Evolutionary conservation across 1,140 invertebrate genomes (phyloP).

Genomic region (Acromyrmex echinatior): DNA sequence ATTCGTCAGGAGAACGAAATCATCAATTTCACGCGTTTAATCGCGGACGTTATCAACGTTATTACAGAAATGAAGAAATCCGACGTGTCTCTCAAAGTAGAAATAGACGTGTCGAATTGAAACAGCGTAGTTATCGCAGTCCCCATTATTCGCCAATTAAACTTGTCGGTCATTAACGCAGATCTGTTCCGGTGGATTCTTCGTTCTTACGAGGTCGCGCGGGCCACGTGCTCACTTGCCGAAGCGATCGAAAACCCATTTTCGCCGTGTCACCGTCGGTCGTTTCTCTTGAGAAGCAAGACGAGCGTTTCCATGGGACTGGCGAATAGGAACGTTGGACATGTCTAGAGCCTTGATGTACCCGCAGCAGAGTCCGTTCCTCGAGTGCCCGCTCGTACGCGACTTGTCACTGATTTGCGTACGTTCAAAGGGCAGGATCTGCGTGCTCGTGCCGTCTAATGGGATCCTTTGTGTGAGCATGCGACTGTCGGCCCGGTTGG

Average conservation of each 20-base stretch:
- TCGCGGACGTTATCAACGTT: background rate
- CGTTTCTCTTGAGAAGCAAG: conserved; percentile 40
- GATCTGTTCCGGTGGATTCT: conserved; percentile 12
- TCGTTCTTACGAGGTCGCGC: conserved; percentile 24
- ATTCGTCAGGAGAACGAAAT: background rate
- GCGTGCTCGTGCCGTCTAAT: conserved; percentile 77
- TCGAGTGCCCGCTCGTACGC: conserved; percentile 59
- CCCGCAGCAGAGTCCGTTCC: conserved; percentile 61
- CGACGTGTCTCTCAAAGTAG: background rate
- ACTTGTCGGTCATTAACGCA: conserved; percentile 50
- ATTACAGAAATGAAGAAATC: background rate
- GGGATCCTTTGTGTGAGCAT: conserved; percentile 78
- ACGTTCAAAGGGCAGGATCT: conserved; percentile 73
- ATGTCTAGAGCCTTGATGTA: conserved; percentile 62
- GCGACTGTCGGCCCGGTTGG: conserved; percentile 77
- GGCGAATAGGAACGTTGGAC: conserved; percentile 47
- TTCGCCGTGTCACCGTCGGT: conserved; percentile 56
- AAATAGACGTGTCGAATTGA: background rate
- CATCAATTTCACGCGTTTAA: conserved; percentile 3
- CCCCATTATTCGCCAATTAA: conserved; percentile 58
- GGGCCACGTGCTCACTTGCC: conserved; percentile 19
- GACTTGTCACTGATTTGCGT: conserved; percentile 75
- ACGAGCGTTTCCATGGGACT: conserved; percentile 53
- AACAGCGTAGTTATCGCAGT: background rate
- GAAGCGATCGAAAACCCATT: conserved; percentile 70